phyloP scores from a whole-genome alignment of 2,113 vertebrate genomes.

The Ctenomys sociabilis region DNA sequence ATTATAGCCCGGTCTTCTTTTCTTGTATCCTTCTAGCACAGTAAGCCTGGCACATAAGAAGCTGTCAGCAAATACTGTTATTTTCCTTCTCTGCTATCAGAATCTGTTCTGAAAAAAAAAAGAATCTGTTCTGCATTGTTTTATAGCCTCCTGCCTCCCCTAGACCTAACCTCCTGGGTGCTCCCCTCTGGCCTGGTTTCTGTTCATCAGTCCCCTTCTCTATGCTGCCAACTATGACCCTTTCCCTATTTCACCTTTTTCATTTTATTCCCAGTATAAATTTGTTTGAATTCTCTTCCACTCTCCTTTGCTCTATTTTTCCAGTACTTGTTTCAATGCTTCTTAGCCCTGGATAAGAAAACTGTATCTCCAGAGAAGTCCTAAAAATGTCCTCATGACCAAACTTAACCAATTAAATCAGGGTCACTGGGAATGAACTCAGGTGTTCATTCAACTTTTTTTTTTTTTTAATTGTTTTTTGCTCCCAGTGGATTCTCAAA shows the following conservation, averaged over 20 bases:
- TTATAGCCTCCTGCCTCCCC: background rate
- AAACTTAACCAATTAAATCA: background rate
- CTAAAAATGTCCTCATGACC: background rate
- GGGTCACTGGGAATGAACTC: slow-evolving; percentile 32
- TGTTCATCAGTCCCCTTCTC: background rate
- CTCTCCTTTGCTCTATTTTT: background rate
- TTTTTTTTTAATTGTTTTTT: background rate
- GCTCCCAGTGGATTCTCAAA: background rate
- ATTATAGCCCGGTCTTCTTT: background rate
- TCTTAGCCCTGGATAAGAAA: background rate
- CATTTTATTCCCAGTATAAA: background rate
- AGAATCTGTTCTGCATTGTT: background rate
- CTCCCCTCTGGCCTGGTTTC: background rate
- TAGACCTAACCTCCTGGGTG: background rate
- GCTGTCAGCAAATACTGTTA: background rate
- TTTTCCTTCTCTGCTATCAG: background rate
- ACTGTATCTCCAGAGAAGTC: slow-evolving; percentile 10
- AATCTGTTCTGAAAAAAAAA: background rate
- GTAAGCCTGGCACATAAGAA: background rate
- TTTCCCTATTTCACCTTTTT: background rate
- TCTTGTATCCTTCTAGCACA: background rate
- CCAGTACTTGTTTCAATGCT: background rate
- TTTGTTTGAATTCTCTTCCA: background rate
- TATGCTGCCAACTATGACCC: background rate
- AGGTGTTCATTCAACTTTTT: background rate